These are phyloP conservation scores for Branchinecta lynchi DNA, from an alignment of 1,140 invertebrate species.

Conservation along the genomic window DNA sequence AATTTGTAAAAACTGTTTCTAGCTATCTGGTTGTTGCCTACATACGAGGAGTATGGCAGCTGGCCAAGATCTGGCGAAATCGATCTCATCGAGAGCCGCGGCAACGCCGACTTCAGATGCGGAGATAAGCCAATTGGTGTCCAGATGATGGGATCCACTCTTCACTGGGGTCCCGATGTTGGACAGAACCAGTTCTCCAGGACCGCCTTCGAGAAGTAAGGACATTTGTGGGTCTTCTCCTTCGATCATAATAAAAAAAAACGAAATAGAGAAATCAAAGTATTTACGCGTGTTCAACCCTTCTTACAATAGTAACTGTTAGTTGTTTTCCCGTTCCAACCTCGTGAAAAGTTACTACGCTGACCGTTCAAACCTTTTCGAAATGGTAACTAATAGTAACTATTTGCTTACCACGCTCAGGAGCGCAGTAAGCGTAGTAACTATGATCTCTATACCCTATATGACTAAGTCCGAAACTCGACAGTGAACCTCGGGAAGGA, in stretches of 20 bases:
- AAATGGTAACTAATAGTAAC: too few species aligned
- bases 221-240: neutral
- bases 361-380: too few species aligned
- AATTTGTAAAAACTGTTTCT: neutral
- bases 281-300: too few species aligned
- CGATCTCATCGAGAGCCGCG: conserved; percentile 32
- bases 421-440: too few species aligned
- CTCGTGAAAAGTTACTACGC: too few species aligned
- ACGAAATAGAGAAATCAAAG: too few species aligned
- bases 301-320: too few species aligned
- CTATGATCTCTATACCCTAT: too few species aligned
- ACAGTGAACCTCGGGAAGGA: too few species aligned
- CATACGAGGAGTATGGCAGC: conserved; percentile 19
- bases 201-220: conserved; percentile 20
- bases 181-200: conserved; percentile 14
- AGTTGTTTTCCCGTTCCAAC: too few species aligned
- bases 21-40: conserved; percentile 25
- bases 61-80: conserved; percentile 25
- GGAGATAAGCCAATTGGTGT: conserved; percentile 28
- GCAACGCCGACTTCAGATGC: conserved; percentile 27
- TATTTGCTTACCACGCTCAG: too few species aligned
- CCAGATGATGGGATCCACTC: conserved; percentile 21
- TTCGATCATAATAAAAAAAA: neutral
- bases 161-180: conserved; percentile 23
- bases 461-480: too few species aligned